Evolutionary conservation across 2,888 invertebrate genomes (phyloP), one percentile per base, ranked within the genome.

Genomic region (Carcina quercana): DNA sequence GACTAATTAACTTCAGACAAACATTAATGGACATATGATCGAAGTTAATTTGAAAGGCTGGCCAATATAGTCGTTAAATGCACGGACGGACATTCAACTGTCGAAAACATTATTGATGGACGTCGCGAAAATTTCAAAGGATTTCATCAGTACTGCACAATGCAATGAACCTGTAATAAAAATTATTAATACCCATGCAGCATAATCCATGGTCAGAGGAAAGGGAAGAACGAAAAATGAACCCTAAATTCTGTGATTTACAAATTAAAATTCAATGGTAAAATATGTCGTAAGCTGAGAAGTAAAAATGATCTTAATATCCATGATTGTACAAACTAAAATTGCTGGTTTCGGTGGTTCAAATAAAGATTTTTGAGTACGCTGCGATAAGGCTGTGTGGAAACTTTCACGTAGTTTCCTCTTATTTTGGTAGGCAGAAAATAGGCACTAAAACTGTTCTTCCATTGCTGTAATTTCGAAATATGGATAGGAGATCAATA

Each of bases 181-280:
- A 75, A 79, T 69, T 73, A 74, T 71, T 75, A 79, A 79, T 79
- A 72, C 63, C 66, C 72, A 73, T 76, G 76, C 61, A 72, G 59
- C 59, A 58, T 53, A 59, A 59, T 53, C 56, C 40, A 53, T 42
- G 40, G 57, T 24, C 55, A 54, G 49, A n/a, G n/a, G n/a, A n/a
- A n/a, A n/a, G n/a, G n/a, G n/a, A n/a, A n/a, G n/a, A n/a, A n/a
- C n/a, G n/a, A n/a, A n/a, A n/a, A n/a, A n/a, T n/a, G n/a, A n/a
- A n/a, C n/a, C n/a, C n/a, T n/a, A n/a, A n/a, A n/a, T n/a, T n/a
- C n/a, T n/a, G n/a, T n/a, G n/a, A n/a, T n/a, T n/a, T n/a, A n/a
- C n/a, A n/a, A n/a, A n/a, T n/a, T n/a, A n/a, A n/a, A n/a, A n/a
- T n/a, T n/a, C n/a, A n/a, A n/a, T n/a, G n/a, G n/a, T n/a, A n/a